Evolutionary conservation across 2,797 vertebrate genomes (phyloP), one percentile per base, ranked within the genome.

Genomic region (Galago senegalensis): DNA sequence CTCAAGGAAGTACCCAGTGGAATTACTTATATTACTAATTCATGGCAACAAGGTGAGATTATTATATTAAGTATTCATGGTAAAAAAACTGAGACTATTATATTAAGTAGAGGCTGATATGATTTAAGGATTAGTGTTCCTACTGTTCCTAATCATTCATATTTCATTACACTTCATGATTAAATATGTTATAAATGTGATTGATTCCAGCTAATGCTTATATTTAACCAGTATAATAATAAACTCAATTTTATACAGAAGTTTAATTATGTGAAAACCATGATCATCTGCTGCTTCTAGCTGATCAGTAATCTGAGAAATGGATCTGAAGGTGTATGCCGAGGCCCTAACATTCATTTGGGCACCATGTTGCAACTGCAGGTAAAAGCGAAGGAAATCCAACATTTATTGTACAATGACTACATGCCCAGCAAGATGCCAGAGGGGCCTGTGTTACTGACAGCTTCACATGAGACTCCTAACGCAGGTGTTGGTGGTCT

Each of bases 1-100:
- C 92, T 93, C 23, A 90, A 80, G 58, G 31, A 83, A 87, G 34
- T 58, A 6, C 85, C 12, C 67, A 88, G 20, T 37, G 73, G 65
- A 89, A 91, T 86, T 67, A 88, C 13, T 93, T 72, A 49, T 43
- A 87, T 77, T 72, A 91, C 34, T 79, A 85, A 95, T 77, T 87
- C 49, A 67, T 69, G n/a, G 21, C 56, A 5, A 73, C 87, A 40
- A 73, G 65, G 65, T 34, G 31, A 67, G 65, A 69, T 27, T 69
- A 67, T 93, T 70, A 58, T 60, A 85, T 75, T 69, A 90, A 31
- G 70, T 72, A 95, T 82, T 87, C 49, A 61, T 61, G 37, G 31
- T 63, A 3, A 89, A 73, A 92, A 49, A 73, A n/a, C 31, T 69
- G 31, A 67, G 65, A 69, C n/a, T 69, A 69, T 18, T 67, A n/a